Conservation (phyloP, 2,113 vertebrate species). For the Donacobius atricapilla region DNA sequence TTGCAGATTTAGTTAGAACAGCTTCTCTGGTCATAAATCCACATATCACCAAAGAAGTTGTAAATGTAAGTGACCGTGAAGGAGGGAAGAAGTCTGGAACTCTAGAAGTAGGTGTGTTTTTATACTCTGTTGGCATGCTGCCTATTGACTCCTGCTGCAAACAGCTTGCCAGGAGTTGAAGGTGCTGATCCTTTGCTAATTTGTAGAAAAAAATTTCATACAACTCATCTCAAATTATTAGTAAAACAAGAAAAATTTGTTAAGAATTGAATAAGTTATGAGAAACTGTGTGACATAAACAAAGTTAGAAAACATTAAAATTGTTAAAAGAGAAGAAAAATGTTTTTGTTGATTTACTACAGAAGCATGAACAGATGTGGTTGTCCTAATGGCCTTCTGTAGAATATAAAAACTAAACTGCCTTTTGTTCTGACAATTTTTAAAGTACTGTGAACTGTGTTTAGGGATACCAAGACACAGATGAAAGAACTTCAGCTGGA, state of each 20-base stretch:
- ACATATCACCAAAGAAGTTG: neutral
- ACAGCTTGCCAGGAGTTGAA: neutral
- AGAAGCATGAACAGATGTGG: slow-evolving; percentile 33
- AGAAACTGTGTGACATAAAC: neutral
- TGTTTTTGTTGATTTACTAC: slow-evolving; percentile 6
- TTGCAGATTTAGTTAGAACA: neutral
- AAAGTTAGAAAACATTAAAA: neutral
- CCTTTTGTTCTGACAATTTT: slow-evolving; percentile 29
- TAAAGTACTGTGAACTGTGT: neutral
- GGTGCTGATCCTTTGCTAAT: neutral
- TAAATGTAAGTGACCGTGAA: neutral
- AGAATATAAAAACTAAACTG: slow-evolving; percentile 46
- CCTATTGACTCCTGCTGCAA: neutral
- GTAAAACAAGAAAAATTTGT: neutral
- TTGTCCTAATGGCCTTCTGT: slow-evolving; percentile 41
- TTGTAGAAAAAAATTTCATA: neutral
- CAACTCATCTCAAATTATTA: neutral
- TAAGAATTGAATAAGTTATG: neutral
- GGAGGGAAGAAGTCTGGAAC: neutral
- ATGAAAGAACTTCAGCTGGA: neutral
- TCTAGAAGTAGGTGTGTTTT: neutral
- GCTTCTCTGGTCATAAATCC: neutral
- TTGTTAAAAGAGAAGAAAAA: slow-evolving; percentile 27
- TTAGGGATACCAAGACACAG: neutral
- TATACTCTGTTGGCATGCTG: neutral